Evolutionary conservation across 1,140 invertebrate species (phyloP), one percentile per base, ranked within the genome.

Genomic region (Ceratoteleas bidentatus): DNA sequence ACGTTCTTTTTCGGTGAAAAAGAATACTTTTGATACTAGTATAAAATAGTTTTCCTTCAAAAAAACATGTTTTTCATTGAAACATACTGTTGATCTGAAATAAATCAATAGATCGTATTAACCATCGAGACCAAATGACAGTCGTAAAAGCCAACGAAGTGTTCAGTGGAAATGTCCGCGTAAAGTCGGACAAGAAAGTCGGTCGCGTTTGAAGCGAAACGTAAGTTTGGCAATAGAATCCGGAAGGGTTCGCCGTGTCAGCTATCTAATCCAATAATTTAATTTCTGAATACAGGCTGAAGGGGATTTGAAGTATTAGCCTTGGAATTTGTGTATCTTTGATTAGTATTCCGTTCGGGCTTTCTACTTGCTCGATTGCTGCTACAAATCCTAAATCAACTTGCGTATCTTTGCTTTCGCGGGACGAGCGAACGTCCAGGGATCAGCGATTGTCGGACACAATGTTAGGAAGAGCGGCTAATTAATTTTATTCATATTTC

Each of bases 251-350:
- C 65, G 62, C 79, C 85, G 80, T 86, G 88, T 84, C 83, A 79
- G 78, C 61, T 85, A 75, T 89, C 89, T 91, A 91, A 91, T 90
- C 90, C 88, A 91, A 91, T 91, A 90, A 91, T 91, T 91, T 91
- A 91, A 91, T 91, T 91, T 91, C 84, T 80, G 77, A 86, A 89
- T 87, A 87, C 89, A 77, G 74, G 86, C 87, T 89, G 86, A 88
- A 90, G 89, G 90, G 89, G 90, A 90, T 91, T 91, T 90, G 87
- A 90, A 91, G 90, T 91, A 91, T 91, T 90, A 91, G 89, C 87
- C 89, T 65, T 86, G 88, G 89, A 90, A 91, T 91, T 91, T 91
- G 90, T 91, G 89, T 90, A 90, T 91, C 90, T 91, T 91, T 91
- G 90, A 91, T 91, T 91, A 90, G 90, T 91, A 91, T 91, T 91